Evolutionary conservation across 2,113 vertebrate species (phyloP).

Genomic region (Toxotes jaculatrix): DNA sequence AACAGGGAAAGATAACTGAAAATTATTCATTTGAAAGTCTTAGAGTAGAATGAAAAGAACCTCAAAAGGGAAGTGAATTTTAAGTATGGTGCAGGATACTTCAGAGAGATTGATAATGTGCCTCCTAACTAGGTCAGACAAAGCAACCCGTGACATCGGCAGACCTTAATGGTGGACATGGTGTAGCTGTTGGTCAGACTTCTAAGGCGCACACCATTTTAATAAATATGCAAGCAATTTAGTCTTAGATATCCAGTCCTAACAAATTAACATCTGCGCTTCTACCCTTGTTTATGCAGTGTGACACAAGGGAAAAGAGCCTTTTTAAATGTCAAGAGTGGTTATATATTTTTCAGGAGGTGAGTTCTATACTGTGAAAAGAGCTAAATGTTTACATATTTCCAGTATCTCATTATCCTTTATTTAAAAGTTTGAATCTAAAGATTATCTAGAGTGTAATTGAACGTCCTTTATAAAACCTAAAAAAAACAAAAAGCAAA

Average conservation of each 20-base stretch:
- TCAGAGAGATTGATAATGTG: slow-evolving; percentile 51
- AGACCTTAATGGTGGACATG: slow-evolving; percentile 51
- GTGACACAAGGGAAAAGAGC: neutral
- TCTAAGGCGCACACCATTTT: neutral
- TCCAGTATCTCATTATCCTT: neutral
- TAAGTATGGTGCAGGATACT: slow-evolving; percentile 29
- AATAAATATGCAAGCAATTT: neutral
- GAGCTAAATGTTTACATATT: neutral
- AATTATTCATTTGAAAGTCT: slow-evolving; percentile 52
- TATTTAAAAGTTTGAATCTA: slow-evolving; percentile 10
- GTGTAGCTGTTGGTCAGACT: neutral
- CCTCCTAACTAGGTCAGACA: slow-evolving; percentile 63
- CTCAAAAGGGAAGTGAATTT: slow-evolving; percentile 52
- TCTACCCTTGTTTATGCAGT: neutral
- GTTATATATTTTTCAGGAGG: neutral
- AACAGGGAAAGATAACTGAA: slow-evolving; percentile 41
- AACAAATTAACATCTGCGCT: neutral
- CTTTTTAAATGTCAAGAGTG: neutral
- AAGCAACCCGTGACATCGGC: slow-evolving; percentile 39
- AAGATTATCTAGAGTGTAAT: slow-evolving; percentile 13
- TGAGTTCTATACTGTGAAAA: neutral
- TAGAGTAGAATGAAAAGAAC: slow-evolving; percentile 17
- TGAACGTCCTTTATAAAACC: slow-evolving; percentile 21
- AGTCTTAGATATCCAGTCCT: neutral
- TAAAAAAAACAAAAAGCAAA: slow-evolving; percentile 27